These are phyloP conservation scores for Drosophila funebris DNA, from an alignment of 1,140 invertebrate species.

Conservation along the genomic window DNA sequence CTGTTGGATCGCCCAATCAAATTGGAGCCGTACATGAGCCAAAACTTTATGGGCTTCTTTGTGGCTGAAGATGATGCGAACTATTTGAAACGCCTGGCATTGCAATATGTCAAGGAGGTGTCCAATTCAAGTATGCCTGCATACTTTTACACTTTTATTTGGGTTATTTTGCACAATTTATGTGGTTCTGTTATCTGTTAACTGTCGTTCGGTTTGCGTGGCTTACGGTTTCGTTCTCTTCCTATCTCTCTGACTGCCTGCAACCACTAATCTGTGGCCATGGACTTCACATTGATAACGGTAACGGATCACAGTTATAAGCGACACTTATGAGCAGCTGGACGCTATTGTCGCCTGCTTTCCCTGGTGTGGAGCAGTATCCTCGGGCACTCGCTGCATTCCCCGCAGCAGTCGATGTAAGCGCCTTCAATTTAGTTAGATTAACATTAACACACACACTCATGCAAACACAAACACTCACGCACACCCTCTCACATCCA, in stretches of 20 bases:
- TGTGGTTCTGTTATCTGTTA: conserved; percentile 29
- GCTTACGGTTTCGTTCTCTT: conserved; percentile 69
- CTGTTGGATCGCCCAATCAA: conserved; percentile 87
- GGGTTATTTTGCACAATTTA: conserved; percentile 47
- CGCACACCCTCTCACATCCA: too few relatives aligned
- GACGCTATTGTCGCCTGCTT: conserved; percentile 89
- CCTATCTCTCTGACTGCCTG: conserved; percentile 47
- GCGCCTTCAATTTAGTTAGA: conserved; percentile 34
- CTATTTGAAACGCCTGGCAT: conserved; percentile 89
- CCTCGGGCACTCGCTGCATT: conserved; percentile 81
- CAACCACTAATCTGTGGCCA: conserved; percentile 10
- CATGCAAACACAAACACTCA: neutral
- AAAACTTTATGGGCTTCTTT: conserved; percentile 95
- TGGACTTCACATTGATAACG: too few relatives aligned
- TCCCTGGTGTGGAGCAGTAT: conserved; percentile 87
- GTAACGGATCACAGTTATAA: conserved; percentile 71
- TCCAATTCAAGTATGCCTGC: conserved; percentile 87
- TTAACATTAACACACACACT: too few relatives aligned
- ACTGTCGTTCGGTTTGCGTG: conserved; percentile 53
- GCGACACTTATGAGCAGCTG: conserved; percentile 88
- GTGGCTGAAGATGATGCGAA: conserved; percentile 91
- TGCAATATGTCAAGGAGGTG: conserved; percentile 91
- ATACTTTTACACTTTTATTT: conserved; percentile 49
- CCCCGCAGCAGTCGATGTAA: conserved; percentile 84
- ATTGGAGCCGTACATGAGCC: conserved; percentile 91